Conservation (phyloP, 2,888 invertebrate genomes). For the Parthenolecanium corni region DNA sequence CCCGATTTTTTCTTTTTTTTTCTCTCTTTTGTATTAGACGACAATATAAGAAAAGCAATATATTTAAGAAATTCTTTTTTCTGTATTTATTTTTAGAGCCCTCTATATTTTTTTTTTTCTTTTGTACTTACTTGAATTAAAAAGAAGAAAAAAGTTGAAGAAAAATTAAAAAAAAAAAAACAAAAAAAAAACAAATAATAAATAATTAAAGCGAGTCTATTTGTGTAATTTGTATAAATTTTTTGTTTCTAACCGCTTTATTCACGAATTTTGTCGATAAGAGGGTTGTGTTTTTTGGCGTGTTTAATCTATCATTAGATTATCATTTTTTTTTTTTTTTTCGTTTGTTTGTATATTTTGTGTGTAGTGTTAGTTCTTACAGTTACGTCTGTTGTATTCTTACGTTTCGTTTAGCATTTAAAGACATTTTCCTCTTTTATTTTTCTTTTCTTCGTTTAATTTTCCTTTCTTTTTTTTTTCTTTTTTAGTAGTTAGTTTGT, state of each 20-base stretch:
- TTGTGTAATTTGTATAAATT: slow-evolving; percentile 26
- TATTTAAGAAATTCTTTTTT: slow-evolving; percentile 25
- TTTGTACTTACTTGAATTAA: slow-evolving; percentile 15
- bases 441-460: background rate
- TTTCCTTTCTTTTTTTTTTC: background rate
- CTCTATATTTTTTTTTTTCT: slow-evolving; percentile 9
- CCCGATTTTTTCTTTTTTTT: background rate
- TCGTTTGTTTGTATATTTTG: slow-evolving; percentile 25
- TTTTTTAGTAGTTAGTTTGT: slow-evolving; percentile 26
- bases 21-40: slow-evolving; percentile 25
- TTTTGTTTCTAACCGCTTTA: slow-evolving; percentile 20
- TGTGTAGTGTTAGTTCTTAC: slow-evolving; percentile 24
- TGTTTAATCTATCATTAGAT: slow-evolving; percentile 15
- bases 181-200: slow-evolving; percentile 17
- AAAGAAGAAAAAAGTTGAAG: background rate
- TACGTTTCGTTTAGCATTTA: slow-evolving; percentile 28
- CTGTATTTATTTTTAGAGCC: slow-evolving; percentile 21
- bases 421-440: background rate
- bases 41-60: slow-evolving; percentile 29
- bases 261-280: slow-evolving; percentile 2
- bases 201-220: slow-evolving; percentile 22
- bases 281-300: slow-evolving; percentile 24
- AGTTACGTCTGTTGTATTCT: slow-evolving; percentile 25
- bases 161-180: background rate
- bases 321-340: slow-evolving; percentile 13